Evolutionary conservation across 1,140 invertebrate species (phyloP).

Genomic region (Drosophila bipectinata): DNA sequence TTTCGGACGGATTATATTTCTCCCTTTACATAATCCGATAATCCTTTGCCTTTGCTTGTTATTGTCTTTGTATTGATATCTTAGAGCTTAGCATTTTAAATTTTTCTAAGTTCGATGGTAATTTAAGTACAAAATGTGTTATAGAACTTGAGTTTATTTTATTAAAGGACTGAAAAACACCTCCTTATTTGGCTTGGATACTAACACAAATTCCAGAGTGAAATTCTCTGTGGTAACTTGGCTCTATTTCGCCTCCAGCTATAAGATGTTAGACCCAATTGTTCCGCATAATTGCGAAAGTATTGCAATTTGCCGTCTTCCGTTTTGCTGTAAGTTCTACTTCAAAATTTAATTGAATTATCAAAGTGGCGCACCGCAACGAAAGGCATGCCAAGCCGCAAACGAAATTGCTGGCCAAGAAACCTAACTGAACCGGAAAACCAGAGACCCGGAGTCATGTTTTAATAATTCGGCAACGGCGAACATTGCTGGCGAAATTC

Average conservation of each 20-base stretch:
- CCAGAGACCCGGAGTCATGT: slow-evolving; percentile 50
- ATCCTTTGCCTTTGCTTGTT: too few species aligned
- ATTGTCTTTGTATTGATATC: too few species aligned
- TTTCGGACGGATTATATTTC: too few species aligned
- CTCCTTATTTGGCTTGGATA: not conserved
- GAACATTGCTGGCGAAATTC: slow-evolving; percentile 57
- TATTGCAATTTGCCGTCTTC: slow-evolving; percentile 71
- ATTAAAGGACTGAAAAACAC: not conserved
- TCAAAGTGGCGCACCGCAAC: slow-evolving; percentile 38
- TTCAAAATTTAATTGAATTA: slow-evolving; percentile 77
- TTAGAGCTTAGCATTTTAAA: too few species aligned
- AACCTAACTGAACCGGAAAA: slow-evolving; percentile 17
- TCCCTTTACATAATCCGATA: too few species aligned
- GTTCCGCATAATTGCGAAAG: slow-evolving; percentile 71
- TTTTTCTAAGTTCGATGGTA: too few species aligned
- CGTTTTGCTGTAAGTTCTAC: slow-evolving; percentile 36
- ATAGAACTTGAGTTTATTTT: too few species aligned
- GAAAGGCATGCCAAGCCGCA: slow-evolving; percentile 51
- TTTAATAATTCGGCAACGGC: slow-evolving; percentile 76
- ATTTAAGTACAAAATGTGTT: too few species aligned
- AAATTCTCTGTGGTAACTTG: not conserved
- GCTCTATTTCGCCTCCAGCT: slow-evolving; percentile 11
- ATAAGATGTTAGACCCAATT: slow-evolving; percentile 34
- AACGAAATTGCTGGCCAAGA: slow-evolving; percentile 62
- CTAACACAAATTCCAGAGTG: slow-evolving; percentile 7